Evolutionary conservation across 2,113 vertebrate genomes (phyloP).

Genomic region (Tragulus kanchil): DNA sequence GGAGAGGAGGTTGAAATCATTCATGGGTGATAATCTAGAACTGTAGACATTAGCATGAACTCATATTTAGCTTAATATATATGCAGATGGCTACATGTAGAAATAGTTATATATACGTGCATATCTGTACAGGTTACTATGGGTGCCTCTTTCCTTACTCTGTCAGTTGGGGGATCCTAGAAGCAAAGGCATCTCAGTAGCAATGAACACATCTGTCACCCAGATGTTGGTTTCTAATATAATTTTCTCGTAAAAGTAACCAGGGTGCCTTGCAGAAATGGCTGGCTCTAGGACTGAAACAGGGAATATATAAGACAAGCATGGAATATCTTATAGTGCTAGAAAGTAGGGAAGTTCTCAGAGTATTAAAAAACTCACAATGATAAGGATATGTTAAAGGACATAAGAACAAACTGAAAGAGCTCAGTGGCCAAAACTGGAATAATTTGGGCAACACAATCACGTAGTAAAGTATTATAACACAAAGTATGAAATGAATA

Average conservation of each 20-base stretch:
- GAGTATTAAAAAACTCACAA: neutral
- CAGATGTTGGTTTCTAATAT: neutral
- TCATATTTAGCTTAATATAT: neutral
- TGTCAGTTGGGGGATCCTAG: neutral
- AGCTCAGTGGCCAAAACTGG: neutral
- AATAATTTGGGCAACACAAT: neutral
- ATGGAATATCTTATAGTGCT: neutral
- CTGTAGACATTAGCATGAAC: neutral
- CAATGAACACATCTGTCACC: neutral
- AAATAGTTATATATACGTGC: neutral
- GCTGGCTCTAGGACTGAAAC: neutral
- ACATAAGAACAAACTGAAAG: neutral
- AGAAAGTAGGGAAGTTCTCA: constrained; percentile 4
- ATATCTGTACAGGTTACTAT: neutral
- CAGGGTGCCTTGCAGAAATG: neutral
- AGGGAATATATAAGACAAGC: neutral
- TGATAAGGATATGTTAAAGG: neutral
- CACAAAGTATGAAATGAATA: neutral
- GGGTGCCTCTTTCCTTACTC: neutral
- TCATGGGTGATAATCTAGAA: neutral
- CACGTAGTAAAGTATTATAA: neutral
- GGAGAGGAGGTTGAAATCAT: neutral
- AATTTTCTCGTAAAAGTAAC: neutral
- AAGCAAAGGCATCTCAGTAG: neutral
- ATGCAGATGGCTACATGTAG: neutral